A percentile compares a stretch with the other conserved stretches of the same genome.
These are phyloP conservation scores for Euphonia xanthogaster DNA, from an alignment of 2,797 vertebrate species.

Conservation along the genomic window DNA sequence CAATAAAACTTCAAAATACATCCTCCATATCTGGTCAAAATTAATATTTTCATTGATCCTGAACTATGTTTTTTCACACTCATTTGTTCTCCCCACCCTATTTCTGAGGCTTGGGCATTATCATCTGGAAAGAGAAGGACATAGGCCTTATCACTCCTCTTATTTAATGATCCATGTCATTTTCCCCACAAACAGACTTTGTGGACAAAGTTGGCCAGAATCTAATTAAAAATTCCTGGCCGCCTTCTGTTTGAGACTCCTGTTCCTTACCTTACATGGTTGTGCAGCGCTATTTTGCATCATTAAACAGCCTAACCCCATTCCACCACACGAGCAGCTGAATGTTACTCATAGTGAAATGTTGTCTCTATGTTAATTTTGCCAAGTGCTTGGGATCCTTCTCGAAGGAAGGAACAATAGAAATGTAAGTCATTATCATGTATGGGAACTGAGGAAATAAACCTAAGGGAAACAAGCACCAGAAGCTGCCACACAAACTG, in stretches of 20 bases:
- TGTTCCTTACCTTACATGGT: not conserved
- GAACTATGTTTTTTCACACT: not conserved
- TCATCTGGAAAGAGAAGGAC: not conserved
- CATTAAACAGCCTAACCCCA: constrained; percentile 1
- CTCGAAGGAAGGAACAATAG: constrained; percentile 14
- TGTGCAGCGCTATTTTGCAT: not conserved
- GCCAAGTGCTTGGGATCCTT: constrained; percentile 22
- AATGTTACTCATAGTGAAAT: not conserved
- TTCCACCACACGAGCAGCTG: not conserved
- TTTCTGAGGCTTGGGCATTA: not conserved
- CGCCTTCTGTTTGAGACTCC: not conserved
- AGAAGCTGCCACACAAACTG: constrained; percentile 35
- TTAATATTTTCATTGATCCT: not conserved
- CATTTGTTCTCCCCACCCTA: not conserved
- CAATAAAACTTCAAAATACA: not conserved
- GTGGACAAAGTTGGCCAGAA: not conserved
- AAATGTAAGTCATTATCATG: not conserved
- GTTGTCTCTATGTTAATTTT: constrained; percentile 18
- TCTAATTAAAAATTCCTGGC: not conserved
- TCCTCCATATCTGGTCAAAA: not conserved
- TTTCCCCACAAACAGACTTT: not conserved
- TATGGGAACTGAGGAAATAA: constrained; percentile 3
- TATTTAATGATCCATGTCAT: not conserved
- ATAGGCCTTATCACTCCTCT: not conserved
- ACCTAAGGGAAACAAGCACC: constrained; percentile 17